These are phyloP conservation scores for Sinocyclocheilus grahami DNA, from an alignment of 2,113 vertebrate species.

Conservation along the genomic window DNA sequence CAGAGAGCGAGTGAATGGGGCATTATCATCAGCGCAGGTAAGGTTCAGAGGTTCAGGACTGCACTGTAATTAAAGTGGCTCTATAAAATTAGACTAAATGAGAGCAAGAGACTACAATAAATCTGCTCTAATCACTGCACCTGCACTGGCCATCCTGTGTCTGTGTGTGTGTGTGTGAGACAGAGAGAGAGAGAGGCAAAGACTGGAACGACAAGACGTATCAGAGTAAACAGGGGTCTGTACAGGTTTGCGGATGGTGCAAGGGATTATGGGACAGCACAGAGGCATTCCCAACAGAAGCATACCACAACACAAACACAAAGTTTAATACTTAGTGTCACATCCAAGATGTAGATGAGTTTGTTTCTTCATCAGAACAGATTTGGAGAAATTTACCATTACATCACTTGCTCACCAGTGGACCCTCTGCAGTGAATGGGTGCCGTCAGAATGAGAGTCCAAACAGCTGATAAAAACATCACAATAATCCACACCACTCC, in stretches of 20 bases:
- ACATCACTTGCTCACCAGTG: not conserved
- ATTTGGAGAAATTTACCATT: not conserved
- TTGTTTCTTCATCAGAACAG: not conserved
- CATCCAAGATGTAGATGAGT: not conserved
- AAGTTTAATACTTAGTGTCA: not conserved
- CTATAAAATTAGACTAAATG: constrained; percentile 57
- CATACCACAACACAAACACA: not conserved
- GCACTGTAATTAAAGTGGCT: constrained; percentile 56
- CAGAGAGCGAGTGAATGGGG: constrained; percentile 8
- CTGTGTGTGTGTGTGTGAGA: constrained; percentile 34
- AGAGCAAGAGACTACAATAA: constrained; percentile 52
- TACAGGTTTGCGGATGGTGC: not conserved
- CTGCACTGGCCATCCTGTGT: constrained; percentile 46
- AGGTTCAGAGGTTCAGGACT: constrained; percentile 30
- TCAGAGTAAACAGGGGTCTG: not conserved
- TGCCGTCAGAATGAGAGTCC: not conserved
- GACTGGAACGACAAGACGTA: not conserved
- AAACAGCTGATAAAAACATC: not conserved
- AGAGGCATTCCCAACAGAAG: not conserved
- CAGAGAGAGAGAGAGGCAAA: not conserved
- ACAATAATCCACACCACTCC: not conserved
- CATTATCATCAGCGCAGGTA: constrained; percentile 20
- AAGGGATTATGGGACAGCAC: not conserved
- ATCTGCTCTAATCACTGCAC: constrained; percentile 65
- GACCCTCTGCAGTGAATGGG: not conserved